Evolutionary conservation across 2,113 vertebrate genomes (phyloP).

Genomic region (Trogon surrucura): DNA sequence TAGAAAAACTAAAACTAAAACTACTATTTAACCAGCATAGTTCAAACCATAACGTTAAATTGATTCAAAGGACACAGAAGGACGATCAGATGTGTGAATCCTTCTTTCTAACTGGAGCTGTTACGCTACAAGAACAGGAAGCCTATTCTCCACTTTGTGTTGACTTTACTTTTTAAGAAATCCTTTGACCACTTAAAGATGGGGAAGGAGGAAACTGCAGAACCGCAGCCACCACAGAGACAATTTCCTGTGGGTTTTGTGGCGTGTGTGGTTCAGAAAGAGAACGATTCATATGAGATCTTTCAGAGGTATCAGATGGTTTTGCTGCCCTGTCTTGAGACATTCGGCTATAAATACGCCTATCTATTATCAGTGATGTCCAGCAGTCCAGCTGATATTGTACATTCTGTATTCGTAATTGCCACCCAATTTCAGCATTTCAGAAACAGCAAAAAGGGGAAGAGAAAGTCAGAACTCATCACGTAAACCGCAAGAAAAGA

Average conservation of each 20-base stretch:
- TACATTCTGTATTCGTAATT: neutral
- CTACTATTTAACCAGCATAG: neutral
- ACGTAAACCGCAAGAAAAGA: neutral
- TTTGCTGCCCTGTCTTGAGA: neutral
- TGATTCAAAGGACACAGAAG: constrained; percentile 15
- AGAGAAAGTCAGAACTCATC: neutral
- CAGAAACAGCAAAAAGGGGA: neutral
- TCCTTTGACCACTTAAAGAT: constrained; percentile 40
- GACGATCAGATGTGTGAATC: neutral
- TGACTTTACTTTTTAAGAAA: constrained; percentile 59
- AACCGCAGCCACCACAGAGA: constrained; percentile 72
- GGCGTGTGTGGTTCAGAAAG: constrained; percentile 56
- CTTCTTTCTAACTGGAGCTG: neutral
- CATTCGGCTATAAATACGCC: neutral
- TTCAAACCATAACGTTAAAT: neutral
- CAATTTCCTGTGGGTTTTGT: constrained; percentile 78
- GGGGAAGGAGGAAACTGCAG: constrained; percentile 69
- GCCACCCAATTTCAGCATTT: neutral
- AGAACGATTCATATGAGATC: neutral
- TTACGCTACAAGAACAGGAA: constrained; percentile 16
- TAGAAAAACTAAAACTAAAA: constrained; percentile 32
- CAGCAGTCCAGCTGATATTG: neutral
- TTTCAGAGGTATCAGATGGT: neutral
- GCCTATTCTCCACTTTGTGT: neutral
- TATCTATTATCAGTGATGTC: neutral